A percentile compares a stretch with the other conserved stretches of the same genome.
These are phyloP conservation scores for Pseudachorutes palmiensis DNA, from an alignment of 1,140 invertebrate genomes.

Conservation along the genomic window DNA sequence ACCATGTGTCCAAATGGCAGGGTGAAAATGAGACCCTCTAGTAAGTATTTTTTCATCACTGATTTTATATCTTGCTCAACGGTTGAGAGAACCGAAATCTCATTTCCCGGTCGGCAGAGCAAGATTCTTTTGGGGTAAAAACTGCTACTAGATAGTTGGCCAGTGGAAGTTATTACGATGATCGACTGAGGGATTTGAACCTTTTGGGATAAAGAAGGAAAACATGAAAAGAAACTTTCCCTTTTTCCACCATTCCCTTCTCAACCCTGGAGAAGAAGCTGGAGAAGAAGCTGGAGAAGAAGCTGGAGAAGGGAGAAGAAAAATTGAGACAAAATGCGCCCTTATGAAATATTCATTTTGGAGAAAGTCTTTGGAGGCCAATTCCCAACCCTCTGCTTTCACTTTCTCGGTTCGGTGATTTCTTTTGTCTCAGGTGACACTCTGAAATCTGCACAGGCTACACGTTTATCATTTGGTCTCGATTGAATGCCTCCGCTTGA, in stretches of 20 bases:
- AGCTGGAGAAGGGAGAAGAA: conserved; percentile 10
- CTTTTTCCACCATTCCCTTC: neutral
- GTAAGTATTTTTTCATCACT: neutral
- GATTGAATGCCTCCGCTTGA: no score
- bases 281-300: neutral
- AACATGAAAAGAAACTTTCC: neutral
- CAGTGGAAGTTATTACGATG: conserved; percentile 9
- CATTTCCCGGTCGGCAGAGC: conserved; percentile 30
- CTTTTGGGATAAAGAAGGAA: no score
- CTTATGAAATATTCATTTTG: conserved; percentile 17
- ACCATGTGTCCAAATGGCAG: no score
- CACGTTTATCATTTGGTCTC: no score
- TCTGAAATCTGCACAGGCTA: no score
- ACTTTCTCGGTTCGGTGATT: no score
- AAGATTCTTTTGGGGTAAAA: conserved; percentile 11
- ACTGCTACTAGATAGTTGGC: no score
- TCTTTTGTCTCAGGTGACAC: no score
- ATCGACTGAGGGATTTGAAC: neutral
- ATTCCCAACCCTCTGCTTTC: no score
- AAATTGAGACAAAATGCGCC: conserved; percentile 20
- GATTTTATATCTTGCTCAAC: conserved; percentile 7
- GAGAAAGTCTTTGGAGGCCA: neutral
- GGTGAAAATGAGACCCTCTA: neutral
- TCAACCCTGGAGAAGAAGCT: no score
- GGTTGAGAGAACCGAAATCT: conserved; percentile 27